Evolutionary conservation across 2,113 vertebrate species (phyloP), one percentile per base, ranked within the genome.

Genomic region (Zapus hudsonius): DNA sequence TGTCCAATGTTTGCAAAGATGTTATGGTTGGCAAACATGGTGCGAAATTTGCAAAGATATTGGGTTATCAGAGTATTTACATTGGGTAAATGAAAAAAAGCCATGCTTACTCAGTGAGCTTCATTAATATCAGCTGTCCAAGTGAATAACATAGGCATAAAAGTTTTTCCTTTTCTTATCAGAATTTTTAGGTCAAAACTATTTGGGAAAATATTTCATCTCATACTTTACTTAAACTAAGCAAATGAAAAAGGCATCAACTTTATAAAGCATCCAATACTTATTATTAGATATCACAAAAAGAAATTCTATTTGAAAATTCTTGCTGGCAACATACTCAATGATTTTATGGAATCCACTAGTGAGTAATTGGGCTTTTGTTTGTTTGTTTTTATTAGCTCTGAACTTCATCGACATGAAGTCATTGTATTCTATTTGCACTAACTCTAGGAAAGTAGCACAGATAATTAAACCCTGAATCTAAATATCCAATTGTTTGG

Each of bases 21-120:
- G 90, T 94, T 87, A 90, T 64, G 42, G 79, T 95, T 95, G 63
- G 75, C 70, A 95, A 92, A 90, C 93, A 86, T 17, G 63, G 55
- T 82, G 31, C 93, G 81, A 92, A 73, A 90, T 92, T 92, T 97
- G 81, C 73, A 82, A 89, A 91, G 87, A 57, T 75, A 75, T 29
- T 47, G 31, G 67, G 20, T 40, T 75, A n/a, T 86, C 61, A 87
- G 40, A 78, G 81, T 92, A 73, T 90, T 93, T 94, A 87, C 76
- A 44, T 0, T 94, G 67, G 72, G 40, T 89, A 96, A 93, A 27
- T 86, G 84, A 92, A 87, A 52, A n/a, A 94, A 89, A 59, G 20
- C 44, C 52, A 44, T 40, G 61, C 52, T 93, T 70, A 55, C 29
- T 20, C 80, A 47, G 75, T 72, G 55, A 92, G 33, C 72, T 95